Evolutionary conservation across 2,113 vertebrate genomes (phyloP), one percentile per base, ranked within the genome.

Genomic region (Bostrychus sinensis): DNA sequence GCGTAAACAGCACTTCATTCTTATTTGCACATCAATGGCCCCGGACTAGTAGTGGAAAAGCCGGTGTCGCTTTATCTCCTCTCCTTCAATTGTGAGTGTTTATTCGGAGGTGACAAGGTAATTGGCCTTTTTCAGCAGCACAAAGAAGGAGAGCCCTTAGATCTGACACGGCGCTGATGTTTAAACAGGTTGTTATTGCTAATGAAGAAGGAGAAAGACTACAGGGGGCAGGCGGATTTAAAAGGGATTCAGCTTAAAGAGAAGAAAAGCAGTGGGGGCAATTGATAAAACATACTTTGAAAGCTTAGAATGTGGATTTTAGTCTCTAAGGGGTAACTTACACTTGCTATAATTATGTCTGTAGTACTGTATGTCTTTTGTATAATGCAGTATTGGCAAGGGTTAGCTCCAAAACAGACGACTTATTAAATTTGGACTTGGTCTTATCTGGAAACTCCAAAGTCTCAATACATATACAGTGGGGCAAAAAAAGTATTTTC

Each of bases 51-150:
- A 23, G 25, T 34, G 36, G 20, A 71, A n/a, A 46, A 22, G 38
- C 43, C 25, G 30, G 14, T 19, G 19, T 39, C 23, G 17, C 12
- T 36, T 55, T 36, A 55, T 30, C 34, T 20, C 28, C 22, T 23
- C 16, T 20, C 5, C 46, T 41, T 43, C 20, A 23, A 62, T 43
- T 19, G 37, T 23, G 42, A 16, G 34, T 34, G 42, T 74, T 53
- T 74, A 57, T 57, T 70, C n/a, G 5, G 45, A 60, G 56, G 34
- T 43, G 56, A 70, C 56, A 28, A 41, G 23, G 55, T 55, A 76
- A 76, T 60, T 64, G 48, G 53, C 56, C 61, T 41, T 43, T 61
- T 60, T 65, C 48, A 39, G 26, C 41, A 26, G 10, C 41, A 60
- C 56, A 65, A 60, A 41, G 45, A 22, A 58, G 23, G 36, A 58